Conservation (phyloP, 2,113 vertebrate genomes). For the Siniperca knerii region DNA sequence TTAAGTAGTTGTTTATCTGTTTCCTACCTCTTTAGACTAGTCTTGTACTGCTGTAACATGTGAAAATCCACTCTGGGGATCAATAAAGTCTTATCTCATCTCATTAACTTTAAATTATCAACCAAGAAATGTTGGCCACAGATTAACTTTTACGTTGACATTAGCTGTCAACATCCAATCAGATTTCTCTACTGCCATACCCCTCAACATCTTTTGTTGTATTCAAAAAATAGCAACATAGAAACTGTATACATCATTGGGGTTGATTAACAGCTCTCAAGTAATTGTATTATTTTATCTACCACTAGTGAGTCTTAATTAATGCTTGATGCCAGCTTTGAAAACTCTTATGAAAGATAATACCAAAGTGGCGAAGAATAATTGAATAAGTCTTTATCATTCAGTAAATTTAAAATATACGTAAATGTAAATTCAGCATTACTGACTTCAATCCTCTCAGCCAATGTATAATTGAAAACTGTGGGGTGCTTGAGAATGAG, state of each 20-base stretch:
- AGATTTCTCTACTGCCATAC: neutral
- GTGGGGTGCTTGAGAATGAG: constrained; percentile 51
- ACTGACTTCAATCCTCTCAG: constrained; percentile 17
- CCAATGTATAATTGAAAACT: constrained; percentile 50
- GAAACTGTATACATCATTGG: neutral
- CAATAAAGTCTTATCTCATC: neutral
- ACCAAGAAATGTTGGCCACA: neutral
- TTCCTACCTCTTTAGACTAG: neutral
- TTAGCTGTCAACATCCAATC: neutral
- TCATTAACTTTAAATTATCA: neutral
- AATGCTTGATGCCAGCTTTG: neutral
- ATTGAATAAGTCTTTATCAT: neutral
- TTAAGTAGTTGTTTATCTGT: neutral
- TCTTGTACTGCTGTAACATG: neutral
- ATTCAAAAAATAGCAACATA: neutral
- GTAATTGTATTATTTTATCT: neutral
- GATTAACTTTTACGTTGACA: neutral
- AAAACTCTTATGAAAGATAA: neutral
- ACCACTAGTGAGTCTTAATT: neutral
- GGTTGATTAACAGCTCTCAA: neutral
- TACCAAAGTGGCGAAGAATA: neutral
- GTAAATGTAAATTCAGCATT: constrained; percentile 42
- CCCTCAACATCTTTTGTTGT: neutral
- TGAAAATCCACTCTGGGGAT: too few species aligned
- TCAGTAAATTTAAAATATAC: constrained; percentile 6